Evolutionary conservation across 2,113 vertebrate species (phyloP), one percentile per base, ranked within the genome.

Genomic region (Antechinus flavipes): DNA sequence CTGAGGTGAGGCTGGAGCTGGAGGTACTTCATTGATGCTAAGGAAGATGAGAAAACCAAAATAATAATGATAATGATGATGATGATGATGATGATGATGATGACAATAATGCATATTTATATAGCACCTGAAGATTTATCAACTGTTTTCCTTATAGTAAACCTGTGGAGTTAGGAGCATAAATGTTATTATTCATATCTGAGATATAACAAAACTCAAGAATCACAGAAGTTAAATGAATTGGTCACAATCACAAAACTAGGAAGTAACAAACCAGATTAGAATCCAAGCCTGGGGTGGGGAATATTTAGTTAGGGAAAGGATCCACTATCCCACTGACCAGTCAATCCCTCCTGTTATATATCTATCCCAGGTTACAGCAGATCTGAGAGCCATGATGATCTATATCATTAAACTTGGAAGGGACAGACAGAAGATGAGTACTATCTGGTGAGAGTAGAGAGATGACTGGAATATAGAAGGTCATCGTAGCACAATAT

Each of bases 21-120:
- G 42, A 94, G 99, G 98, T 91, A 97, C 98, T 97, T 99, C 99
- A 8, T 97, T 99, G 98, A 99, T 99, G 97, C 99, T 99, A 98
- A 8, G 30, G 89, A 90, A 0, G 11, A 55, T 42, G n/a, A 84
- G 16, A 84, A 84, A 84, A 6, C 22, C 30, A 61, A 14, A 61
- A 35, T 58, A 30, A 68, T 68, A n/a, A 53, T 68, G 22, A 68
- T 84, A 22, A n/a, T 84, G 22, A n/a, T 22, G 19, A 30, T 58
- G 11, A 61, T 61, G 30, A 53, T 68, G 22, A 68, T 84, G 11
- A 61, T 61, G 30, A 53, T 68, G 22, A 68, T 84, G 7, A 42
- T 84, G 22, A 42, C 2, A 7, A 84, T 42, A n/a, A 49, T 23
- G 7, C 19, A 42, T 7, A 84, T 84, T 84, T 84, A 42, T 22